A percentile compares a stretch with the other conserved stretches of the same genome.
phyloP scores from a whole-genome alignment of 1,140 invertebrate species.

The Stegodyphus dumicola region DNA sequence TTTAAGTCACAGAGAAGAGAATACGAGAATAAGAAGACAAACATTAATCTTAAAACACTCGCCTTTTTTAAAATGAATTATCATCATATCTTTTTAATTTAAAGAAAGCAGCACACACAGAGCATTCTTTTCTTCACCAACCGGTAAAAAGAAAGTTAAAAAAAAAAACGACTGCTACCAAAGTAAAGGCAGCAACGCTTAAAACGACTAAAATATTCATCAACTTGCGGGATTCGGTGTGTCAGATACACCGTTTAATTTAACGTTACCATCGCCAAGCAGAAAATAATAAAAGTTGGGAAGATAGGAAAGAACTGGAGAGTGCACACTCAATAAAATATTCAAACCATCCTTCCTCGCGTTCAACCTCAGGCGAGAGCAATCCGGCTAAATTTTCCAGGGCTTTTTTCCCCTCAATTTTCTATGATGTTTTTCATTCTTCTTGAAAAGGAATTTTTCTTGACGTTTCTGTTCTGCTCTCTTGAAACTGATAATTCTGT shows the following conservation, averaged over 20 bases:
- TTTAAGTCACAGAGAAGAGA: too few relatives aligned
- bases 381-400: conserved; percentile 12
- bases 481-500: conserved; percentile 18
- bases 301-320: not conserved
- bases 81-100: too few relatives aligned
- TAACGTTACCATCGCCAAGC: conserved; percentile 9
- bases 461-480: not conserved
- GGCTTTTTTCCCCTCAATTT: conserved; percentile 4
- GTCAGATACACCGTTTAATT: conserved; percentile 44
- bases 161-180: too few relatives aligned
- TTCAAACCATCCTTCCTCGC: not conserved
- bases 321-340: conserved; percentile 27
- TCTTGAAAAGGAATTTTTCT: too few relatives aligned
- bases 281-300: not conserved
- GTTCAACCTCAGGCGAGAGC: conserved; percentile 12
- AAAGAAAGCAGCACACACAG: too few relatives aligned
- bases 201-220: conserved; percentile 46
- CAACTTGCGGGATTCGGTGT: conserved; percentile 1
- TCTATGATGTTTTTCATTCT: too few relatives aligned
- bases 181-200: conserved; percentile 1
- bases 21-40: too few relatives aligned
- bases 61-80: too few relatives aligned
- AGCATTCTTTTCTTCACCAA: too few relatives aligned
- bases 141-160: too few relatives aligned
- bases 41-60: too few relatives aligned